A percentile compares a stretch with the other conserved stretches of the same genome.
These are phyloP conservation scores for Agonopterix heracliana DNA, from an alignment of 2,888 invertebrate species.

Conservation along the genomic window DNA sequence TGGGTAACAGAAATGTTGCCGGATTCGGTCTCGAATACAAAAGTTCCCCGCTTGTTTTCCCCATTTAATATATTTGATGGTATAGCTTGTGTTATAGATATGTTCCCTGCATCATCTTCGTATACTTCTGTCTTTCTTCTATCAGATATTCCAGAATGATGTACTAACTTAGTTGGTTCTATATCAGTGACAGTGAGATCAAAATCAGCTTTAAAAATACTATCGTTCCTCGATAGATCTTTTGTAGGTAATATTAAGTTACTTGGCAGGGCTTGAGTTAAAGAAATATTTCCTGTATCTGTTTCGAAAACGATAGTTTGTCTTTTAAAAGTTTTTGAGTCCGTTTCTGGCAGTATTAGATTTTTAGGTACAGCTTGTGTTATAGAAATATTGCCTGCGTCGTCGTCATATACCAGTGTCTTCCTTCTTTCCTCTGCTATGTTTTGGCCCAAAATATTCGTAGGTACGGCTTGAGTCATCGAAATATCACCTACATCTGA, in stretches of 20 bases:
- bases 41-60: slow-evolving; percentile 16
- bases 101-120: slow-evolving; percentile 23
- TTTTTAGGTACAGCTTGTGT: slow-evolving; percentile 23
- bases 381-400: slow-evolving; percentile 23
- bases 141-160: not conserved
- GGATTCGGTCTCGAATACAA: slow-evolving; percentile 13
- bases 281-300: slow-evolving; percentile 23
- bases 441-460: not conserved
- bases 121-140: slow-evolving; percentile 19
- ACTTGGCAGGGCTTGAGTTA: slow-evolving; percentile 24
- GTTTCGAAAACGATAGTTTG: slow-evolving; percentile 20
- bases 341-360: not conserved
- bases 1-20: slow-evolving; percentile 1
- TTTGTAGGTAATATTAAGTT: slow-evolving; percentile 13
- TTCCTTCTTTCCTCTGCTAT: not conserved
- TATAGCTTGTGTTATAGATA: slow-evolving; percentile 27
- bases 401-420: not conserved
- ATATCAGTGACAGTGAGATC: not conserved
- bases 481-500: no score
- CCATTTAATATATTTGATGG: slow-evolving; percentile 15
- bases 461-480: no score
- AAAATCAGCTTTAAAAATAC: not conserved
- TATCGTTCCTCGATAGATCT: not conserved
- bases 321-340: slow-evolving; percentile 11
- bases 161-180: no score